Base-by-base conservation (phyloP, 1,140 invertebrate genomes). In the Pseudomyrmex cubaensis region DNA sequence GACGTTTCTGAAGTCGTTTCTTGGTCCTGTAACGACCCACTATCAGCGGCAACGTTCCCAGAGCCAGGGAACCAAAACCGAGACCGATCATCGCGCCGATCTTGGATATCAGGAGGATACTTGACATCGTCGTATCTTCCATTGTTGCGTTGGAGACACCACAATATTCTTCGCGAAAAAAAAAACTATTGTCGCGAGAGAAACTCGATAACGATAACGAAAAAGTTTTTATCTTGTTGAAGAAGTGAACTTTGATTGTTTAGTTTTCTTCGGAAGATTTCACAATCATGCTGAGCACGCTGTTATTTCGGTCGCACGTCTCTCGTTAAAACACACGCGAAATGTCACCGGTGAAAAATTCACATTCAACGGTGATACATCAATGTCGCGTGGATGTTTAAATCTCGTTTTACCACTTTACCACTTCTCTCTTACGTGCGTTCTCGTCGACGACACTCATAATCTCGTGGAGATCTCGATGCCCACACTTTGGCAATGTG, bases 41-140 rank as follows among this genome's bases (percentile, higher is more conserved):
- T 44, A 95, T 93, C 44, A 95, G 77, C 0, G 95, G 95, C 64
- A 96, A 84, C 76, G 95, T 93, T 20, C 95, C 95, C 15, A 95
- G 85, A 1, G 94, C 78, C 46, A 96, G 91, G 0, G 95, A 95
- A 1, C 95, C 93, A 1, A 94, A 90, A 0, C 95, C 95, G 13
- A 96, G 90, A 2, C 95, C 92, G 13, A 95, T 62, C 95, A 96
- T 96, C 10, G 95, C 94, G 5, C 95, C 93, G 48, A 95, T 93
- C 89, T 96, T 96, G 0, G 95, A 93, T 10, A 94, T 69, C 2
- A 95, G 63, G 0, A 94, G 83, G 8, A 91, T 83, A 59, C 85
- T 75, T 15, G 74, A 85, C 48, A 67, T 57, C 25, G 85, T 74
- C 5, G 84, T 80, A 17, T 82, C 59, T 13, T 88, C 86, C 87